Conservation (phyloP, 1,140 invertebrate species). For the Diprion similis region DNA sequence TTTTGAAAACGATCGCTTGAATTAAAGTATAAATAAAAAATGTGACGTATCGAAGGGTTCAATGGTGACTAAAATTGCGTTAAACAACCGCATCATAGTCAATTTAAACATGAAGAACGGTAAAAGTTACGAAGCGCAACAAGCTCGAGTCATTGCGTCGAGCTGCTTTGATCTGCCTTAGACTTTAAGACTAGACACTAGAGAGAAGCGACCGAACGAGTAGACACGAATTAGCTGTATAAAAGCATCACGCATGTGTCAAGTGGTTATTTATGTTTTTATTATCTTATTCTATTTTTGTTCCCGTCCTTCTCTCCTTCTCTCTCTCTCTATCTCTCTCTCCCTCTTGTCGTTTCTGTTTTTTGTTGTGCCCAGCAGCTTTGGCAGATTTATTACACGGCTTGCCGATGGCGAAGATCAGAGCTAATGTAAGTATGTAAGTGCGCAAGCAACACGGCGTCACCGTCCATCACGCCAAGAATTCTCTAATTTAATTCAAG, state of each 20-base stretch:
- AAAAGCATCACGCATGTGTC: neutral
- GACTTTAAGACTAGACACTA: too few species aligned
- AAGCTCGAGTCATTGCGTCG: too few species aligned
- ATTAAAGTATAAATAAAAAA: too few species aligned
- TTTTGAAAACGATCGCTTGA: too few species aligned
- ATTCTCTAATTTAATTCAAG: neutral
- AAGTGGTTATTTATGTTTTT: neutral
- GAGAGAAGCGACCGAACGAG: too few species aligned
- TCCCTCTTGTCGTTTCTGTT: neutral
- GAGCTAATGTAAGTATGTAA: neutral
- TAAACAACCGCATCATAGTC: too few species aligned
- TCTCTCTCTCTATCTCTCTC: neutral
- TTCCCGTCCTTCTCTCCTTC: neutral
- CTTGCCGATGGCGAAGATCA: neutral
- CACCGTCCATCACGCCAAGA: neutral
- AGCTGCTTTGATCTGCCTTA: too few species aligned
- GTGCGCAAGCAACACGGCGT: constrained; percentile 5
- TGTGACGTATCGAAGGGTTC: too few species aligned
- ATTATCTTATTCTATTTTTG: too few species aligned
- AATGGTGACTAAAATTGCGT: too few species aligned
- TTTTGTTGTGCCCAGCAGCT: neutral
- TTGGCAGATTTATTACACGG: neutral
- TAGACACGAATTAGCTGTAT: neutral
- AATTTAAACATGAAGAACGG: too few species aligned
- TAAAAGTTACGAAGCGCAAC: too few species aligned